These are phyloP conservation scores for Fistularia commersonii DNA, from an alignment of 2,797 vertebrate species.

Conservation along the genomic window DNA sequence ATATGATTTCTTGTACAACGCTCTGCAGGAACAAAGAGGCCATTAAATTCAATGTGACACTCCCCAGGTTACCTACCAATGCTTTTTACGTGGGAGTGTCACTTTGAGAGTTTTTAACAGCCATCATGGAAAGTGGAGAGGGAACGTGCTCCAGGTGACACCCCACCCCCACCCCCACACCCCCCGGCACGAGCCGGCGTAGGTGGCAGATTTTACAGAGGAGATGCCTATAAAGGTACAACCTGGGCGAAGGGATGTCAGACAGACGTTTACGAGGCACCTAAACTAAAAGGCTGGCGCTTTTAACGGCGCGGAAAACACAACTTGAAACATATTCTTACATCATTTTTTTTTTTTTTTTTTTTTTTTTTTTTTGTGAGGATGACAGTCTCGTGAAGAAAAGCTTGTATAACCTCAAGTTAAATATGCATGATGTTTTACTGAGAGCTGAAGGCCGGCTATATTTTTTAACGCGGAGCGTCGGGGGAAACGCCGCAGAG, in stretches of 20 bases:
- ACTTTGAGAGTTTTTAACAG: constrained; percentile 75
- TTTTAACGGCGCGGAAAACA: constrained; percentile 29
- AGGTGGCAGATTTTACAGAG: constrained; percentile 49
- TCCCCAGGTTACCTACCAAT: constrained; percentile 57
- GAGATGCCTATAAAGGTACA: constrained; percentile 25
- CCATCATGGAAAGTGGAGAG: constrained; percentile 44
- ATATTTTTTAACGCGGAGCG: background rate
- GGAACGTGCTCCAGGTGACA: constrained; percentile 28
- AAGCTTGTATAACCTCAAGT: constrained; percentile 28
- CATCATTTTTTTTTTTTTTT: constrained; percentile 41
- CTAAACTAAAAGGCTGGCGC: constrained; percentile 26
- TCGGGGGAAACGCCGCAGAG: background rate
- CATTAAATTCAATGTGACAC: constrained; percentile 79
- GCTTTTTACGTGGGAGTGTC: constrained; percentile 66
- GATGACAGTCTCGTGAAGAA: constrained; percentile 9
- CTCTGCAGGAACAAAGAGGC: constrained; percentile 53
- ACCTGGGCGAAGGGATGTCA: constrained; percentile 22
- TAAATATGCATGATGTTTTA: constrained; percentile 14
- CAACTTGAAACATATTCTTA: constrained; percentile 36
- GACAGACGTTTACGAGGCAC: constrained; percentile 45
- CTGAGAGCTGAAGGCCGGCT: background rate
- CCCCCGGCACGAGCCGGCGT: constrained; percentile 4
- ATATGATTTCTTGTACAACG: constrained; percentile 55
- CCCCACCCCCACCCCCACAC: constrained; percentile 3
- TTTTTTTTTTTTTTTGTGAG: background rate